Evolutionary conservation across 2,113 vertebrate genomes (phyloP).

Genomic region (Megatriorchis doriae): DNA sequence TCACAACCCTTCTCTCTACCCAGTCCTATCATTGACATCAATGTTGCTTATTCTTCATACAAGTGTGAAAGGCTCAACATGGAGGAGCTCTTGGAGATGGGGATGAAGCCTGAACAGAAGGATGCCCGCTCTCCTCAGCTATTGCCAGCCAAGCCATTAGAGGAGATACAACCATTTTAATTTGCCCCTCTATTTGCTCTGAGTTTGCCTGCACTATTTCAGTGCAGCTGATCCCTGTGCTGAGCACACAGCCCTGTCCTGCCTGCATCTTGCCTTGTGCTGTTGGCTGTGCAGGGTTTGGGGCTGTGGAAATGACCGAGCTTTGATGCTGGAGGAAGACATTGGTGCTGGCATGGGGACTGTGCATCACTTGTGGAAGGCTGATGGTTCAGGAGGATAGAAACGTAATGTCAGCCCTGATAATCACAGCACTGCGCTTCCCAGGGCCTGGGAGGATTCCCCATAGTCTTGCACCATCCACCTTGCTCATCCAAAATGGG

Average conservation of each 20-base stretch:
- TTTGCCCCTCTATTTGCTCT: background rate
- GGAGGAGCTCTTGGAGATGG: background rate
- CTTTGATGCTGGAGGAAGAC: background rate
- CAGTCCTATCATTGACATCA: background rate
- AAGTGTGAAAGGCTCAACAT: background rate
- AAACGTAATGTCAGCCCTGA: background rate
- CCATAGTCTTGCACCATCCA: background rate
- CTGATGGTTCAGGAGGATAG: background rate
- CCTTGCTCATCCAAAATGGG: background rate
- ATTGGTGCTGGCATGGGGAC: background rate
- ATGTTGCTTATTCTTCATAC: background rate
- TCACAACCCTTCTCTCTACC: background rate
- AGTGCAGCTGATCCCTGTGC: background rate
- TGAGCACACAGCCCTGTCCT: background rate
- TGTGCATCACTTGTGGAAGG: background rate
- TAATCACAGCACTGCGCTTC: background rate
- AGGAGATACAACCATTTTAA: background rate
- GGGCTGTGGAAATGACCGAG: background rate
- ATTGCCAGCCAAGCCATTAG: background rate
- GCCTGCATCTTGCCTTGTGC: background rate
- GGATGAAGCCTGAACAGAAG: background rate
- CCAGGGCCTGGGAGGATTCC: background rate
- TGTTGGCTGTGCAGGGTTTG: background rate
- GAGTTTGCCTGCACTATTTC: background rate
- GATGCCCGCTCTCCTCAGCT: background rate